These are phyloP conservation scores for Hipparchia sbordonii DNA, from an alignment of 2,888 invertebrate species.

Conservation along the genomic window DNA sequence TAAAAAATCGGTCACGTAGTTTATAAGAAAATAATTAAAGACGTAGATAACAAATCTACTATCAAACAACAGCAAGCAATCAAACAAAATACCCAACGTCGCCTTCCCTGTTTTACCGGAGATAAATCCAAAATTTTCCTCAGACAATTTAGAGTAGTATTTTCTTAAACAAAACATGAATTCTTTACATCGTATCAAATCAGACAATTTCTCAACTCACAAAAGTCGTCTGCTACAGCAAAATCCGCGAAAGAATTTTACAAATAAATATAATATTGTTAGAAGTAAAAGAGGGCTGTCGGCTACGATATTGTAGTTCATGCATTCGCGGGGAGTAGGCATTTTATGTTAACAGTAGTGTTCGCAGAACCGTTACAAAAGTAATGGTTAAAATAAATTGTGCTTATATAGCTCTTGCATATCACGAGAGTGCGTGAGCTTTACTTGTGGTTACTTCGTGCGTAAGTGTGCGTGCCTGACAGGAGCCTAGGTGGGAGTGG, in stretches of 20 bases:
- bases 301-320: slow-evolving; percentile 31
- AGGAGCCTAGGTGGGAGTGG: too few species aligned
- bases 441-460: too few species aligned
- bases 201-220: slow-evolving; percentile 13
- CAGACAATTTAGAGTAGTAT: not conserved
- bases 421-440: too few species aligned
- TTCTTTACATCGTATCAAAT: slow-evolving; percentile 8
- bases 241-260: slow-evolving; percentile 13
- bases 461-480: too few species aligned
- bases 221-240: slow-evolving; percentile 8
- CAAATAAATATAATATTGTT: slow-evolving; percentile 29
- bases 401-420: too few species aligned
- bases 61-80: not conserved
- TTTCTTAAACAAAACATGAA: not conserved
- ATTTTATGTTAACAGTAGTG: slow-evolving; percentile 17
- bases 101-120: not conserved
- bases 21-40: not conserved
- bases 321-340: slow-evolving; percentile 27
- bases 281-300: slow-evolving; percentile 28
- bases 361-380: slow-evolving; percentile 27
- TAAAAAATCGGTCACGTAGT: not conserved
- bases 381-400: not conserved
- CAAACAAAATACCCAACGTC: too few species aligned
- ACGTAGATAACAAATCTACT: too few species aligned
- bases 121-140: not conserved